These are phyloP conservation scores for Monopterus albus DNA, from an alignment of 2,113 vertebrate genomes.

Conservation along the genomic window DNA sequence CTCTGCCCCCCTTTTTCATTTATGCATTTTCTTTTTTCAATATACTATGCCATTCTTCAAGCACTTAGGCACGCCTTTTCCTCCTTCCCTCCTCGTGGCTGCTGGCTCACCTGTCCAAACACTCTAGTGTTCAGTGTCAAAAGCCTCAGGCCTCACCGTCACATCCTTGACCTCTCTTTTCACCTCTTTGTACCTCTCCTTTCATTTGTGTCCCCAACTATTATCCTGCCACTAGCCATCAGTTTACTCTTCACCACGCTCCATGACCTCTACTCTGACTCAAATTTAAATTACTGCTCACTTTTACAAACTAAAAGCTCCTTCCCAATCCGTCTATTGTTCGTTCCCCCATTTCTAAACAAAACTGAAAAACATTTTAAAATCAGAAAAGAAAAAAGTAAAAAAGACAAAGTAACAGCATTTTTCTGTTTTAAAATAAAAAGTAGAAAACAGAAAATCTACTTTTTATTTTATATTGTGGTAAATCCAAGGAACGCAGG, in stretches of 20 bases:
- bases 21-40: constrained; percentile 1
- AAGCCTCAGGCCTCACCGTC: background rate
- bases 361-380: too few species aligned
- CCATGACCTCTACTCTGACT: background rate
- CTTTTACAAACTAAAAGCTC: too few species aligned
- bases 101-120: constrained; percentile 25
- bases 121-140: constrained; percentile 21
- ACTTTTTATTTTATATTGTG: too few species aligned
- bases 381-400: too few species aligned
- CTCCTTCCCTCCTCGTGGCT: background rate
- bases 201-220: background rate
- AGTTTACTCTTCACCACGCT: constrained; percentile 1
- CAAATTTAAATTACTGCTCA: constrained; percentile 14
- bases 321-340: too few species aligned
- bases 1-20: too few species aligned
- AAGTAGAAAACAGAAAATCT: too few species aligned
- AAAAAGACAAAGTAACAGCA: too few species aligned
- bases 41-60: too few species aligned
- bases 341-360: too few species aligned
- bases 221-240: background rate
- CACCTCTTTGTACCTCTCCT: constrained; percentile 3
- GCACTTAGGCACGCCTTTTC: background rate
- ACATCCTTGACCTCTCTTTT: constrained; percentile 13
- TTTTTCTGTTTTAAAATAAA: too few species aligned
- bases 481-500: too few species aligned